phyloP scores from a whole-genome alignment of 1,140 invertebrate species.

The Coelopa frigida region DNA sequence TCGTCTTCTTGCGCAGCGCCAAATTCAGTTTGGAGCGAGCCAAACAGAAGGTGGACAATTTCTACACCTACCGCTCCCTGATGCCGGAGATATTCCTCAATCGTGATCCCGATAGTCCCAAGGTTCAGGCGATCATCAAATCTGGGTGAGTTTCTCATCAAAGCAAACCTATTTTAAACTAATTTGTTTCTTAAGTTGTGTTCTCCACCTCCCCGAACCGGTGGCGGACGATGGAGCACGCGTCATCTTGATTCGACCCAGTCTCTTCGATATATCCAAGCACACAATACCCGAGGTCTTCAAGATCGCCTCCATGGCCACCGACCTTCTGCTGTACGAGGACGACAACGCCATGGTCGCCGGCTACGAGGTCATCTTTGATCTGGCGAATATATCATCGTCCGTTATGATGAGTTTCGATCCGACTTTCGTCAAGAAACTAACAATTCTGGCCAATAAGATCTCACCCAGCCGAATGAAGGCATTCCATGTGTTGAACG shows the following conservation, averaged over 20 bases:
- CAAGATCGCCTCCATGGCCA: constrained; percentile 30
- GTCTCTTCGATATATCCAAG: constrained; percentile 39
- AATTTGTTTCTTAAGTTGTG: not conserved
- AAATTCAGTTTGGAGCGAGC: constrained; percentile 58
- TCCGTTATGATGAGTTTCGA: constrained; percentile 43
- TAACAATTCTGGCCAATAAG: constrained; percentile 36
- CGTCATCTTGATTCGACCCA: constrained; percentile 42
- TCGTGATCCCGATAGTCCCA: constrained; percentile 21
- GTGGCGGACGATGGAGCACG: constrained; percentile 41
- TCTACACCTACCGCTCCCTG: constrained; percentile 49
- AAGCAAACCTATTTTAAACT: not conserved
- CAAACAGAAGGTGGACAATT: constrained; percentile 55
- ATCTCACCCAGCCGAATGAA: constrained; percentile 46
- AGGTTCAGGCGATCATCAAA: constrained; percentile 7
- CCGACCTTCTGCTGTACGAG: constrained; percentile 29
- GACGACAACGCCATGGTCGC: constrained; percentile 25
- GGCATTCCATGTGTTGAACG: constrained; percentile 46
- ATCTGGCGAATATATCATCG: constrained; percentile 35
- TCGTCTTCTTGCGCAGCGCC: constrained; percentile 53
- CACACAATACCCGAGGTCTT: constrained; percentile 26
- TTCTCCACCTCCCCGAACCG: constrained; percentile 26
- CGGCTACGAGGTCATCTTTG: constrained; percentile 43
- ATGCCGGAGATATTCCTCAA: constrained; percentile 48
- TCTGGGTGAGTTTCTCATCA: constrained; percentile 3
- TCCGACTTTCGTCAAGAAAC: constrained; percentile 43